Conservation (phyloP, 2,113 vertebrate genomes). For the Urocolius indicus region DNA sequence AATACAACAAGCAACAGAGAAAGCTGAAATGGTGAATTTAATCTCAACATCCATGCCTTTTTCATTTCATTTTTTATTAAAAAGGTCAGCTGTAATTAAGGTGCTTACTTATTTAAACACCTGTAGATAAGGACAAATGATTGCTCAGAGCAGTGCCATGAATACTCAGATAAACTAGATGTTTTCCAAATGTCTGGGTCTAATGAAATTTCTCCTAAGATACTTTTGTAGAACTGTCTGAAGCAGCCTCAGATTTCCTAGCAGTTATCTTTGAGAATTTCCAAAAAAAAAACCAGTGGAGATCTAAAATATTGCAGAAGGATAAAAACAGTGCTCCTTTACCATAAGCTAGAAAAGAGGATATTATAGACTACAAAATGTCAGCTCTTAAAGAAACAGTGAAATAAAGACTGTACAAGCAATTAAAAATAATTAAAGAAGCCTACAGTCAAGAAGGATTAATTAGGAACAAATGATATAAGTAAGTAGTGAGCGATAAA, state of each 20-base stretch:
- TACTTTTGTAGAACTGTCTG: neutral
- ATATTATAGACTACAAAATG: neutral
- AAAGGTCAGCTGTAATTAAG: conserved; percentile 63
- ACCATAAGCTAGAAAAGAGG: neutral
- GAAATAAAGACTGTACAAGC: neutral
- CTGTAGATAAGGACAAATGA: conserved; percentile 41
- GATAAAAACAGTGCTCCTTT: neutral
- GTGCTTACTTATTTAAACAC: conserved; percentile 56
- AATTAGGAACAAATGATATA: neutral
- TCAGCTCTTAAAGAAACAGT: neutral
- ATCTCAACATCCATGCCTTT: conserved; percentile 21
- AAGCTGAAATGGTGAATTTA: neutral
- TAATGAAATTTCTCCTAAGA: neutral
- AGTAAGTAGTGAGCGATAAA: neutral
- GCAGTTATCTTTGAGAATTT: neutral
- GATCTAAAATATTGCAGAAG: neutral
- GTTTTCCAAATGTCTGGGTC: neutral
- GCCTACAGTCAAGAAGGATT: neutral
- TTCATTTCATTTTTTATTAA: conserved; percentile 55
- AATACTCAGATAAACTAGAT: conserved; percentile 15
- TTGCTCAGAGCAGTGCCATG: neutral
- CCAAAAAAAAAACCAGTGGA: neutral
- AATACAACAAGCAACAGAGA: neutral
- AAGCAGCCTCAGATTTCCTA: neutral
- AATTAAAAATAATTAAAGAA: neutral